These are phyloP conservation scores for Labrus mixtus DNA, from an alignment of 2,113 vertebrate genomes.

Conservation along the genomic window DNA sequence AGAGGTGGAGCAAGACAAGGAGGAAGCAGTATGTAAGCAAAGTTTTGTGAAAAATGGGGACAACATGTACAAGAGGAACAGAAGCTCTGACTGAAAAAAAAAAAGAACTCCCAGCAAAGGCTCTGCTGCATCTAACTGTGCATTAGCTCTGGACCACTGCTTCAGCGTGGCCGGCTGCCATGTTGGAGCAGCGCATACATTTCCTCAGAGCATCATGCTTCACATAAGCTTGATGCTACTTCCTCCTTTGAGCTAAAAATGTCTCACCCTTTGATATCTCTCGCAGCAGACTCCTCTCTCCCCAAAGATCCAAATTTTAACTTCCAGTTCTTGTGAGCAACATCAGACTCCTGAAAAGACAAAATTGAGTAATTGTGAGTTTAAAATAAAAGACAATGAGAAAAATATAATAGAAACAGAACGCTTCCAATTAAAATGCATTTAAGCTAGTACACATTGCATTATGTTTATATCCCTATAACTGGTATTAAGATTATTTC, in stretches of 20 bases:
- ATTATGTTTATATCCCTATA: too few species aligned
- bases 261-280: constrained; percentile 64
- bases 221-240: constrained; percentile 22
- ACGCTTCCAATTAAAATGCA: not conserved
- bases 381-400: not conserved
- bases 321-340: constrained; percentile 54
- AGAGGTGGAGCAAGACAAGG: constrained; percentile 8
- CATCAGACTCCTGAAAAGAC: constrained; percentile 38
- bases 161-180: constrained; percentile 45
- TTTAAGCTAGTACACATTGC: not conserved
- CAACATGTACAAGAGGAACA: constrained; percentile 52
- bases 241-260: not conserved
- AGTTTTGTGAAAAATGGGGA: constrained; percentile 4
- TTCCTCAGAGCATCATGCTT: constrained; percentile 36
- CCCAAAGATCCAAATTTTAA: constrained; percentile 52
- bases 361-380: not conserved
- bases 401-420: not conserved
- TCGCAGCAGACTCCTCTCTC: constrained; percentile 21
- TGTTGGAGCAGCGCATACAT: constrained; percentile 29
- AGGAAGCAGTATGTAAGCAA: not conserved
- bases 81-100: constrained; percentile 44
- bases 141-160: constrained; percentile 41
- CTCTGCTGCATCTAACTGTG: constrained; percentile 25
- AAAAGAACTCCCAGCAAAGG: constrained; percentile 34
- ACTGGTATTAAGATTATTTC: too few species aligned